phyloP scores from a whole-genome alignment of 2,113 vertebrate species.

The Mus musculus region DNA sequence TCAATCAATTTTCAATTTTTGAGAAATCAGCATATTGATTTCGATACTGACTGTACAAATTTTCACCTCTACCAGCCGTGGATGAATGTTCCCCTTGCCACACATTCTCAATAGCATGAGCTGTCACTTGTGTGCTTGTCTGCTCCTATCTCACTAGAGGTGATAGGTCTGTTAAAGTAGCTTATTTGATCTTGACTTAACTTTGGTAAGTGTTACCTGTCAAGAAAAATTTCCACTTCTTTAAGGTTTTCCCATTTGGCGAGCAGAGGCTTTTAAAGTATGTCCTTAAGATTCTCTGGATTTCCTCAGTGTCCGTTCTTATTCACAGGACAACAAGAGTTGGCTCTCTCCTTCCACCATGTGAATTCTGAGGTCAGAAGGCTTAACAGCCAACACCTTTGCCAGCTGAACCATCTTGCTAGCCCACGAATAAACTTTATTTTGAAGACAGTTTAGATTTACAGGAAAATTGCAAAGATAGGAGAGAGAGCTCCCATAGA shows the following conservation, averaged over 20 bases:
- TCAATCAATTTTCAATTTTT: not conserved
- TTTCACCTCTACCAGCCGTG: not conserved
- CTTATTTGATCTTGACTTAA: not conserved
- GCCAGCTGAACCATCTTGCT: not conserved
- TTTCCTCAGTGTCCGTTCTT: not conserved
- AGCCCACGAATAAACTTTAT: not conserved
- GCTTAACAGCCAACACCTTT: not conserved
- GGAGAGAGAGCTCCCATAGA: not conserved
- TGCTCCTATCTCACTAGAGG: not conserved
- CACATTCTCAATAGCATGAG: not conserved
- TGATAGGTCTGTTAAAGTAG: not conserved
- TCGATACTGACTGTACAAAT: not conserved
- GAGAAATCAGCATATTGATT: not conserved
- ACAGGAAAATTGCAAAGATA: not conserved
- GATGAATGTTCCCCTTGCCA: not conserved
- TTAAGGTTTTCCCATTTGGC: not conserved
- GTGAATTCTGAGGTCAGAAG: not conserved
- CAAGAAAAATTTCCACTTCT: not conserved
- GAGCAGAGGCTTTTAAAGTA: not conserved
- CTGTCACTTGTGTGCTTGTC: not conserved
- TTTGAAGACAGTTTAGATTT: not conserved
- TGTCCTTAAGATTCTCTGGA: not conserved
- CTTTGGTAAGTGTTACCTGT: not conserved
- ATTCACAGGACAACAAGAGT: not conserved
- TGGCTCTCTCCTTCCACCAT: not conserved